Evolutionary conservation across 2,113 vertebrate species (phyloP), one percentile per base, ranked within the genome.

Genomic region (Caretta caretta): DNA sequence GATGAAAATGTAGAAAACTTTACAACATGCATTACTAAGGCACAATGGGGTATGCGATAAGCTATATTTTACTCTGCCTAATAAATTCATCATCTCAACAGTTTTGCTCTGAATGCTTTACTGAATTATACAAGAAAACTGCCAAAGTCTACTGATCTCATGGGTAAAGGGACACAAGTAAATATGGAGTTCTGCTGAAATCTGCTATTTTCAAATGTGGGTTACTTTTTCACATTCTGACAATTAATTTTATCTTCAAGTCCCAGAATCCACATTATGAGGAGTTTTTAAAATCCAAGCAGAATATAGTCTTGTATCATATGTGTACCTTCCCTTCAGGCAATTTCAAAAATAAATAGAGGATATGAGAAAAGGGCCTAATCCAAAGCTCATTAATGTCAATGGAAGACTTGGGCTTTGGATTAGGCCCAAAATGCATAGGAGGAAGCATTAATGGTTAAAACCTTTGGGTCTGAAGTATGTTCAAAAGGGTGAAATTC

Each of bases 171-270:
- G 85, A 93, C n/a, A 78, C 57, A 86, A 87, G 86, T 83, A 75
- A 91, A 78, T 53, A 59, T 2, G 88, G 86, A 88, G 50, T 25
- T 92, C 31, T 91, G 50, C 53, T 93, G 80, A 54, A 93, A 94
- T 65, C 10, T 75, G 14, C 53, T 59, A 5, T 89, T 87, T 93
- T 80, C 88, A 56, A 95, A 62, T 2, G 9, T 1, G 20, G 84
- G 88, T 79, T 96, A 93, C 91, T 95, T 84, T 97, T 96, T 97
- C 96, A 29, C n/a, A 80, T 94, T 42, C n/a, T 1, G 11, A 78
- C 88, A 91, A 88, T 94, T 80, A 93, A 92, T 83, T 87, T 54
- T 16, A 11, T 24, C 80, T 17, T 90, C 92, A 92, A 86, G 88
- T 92, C 85, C 93, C 92, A 24, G 42, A 84, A 87, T 48, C 92